Conservation (phyloP, 2,113 vertebrate species). For the Falco punctatus region DNA sequence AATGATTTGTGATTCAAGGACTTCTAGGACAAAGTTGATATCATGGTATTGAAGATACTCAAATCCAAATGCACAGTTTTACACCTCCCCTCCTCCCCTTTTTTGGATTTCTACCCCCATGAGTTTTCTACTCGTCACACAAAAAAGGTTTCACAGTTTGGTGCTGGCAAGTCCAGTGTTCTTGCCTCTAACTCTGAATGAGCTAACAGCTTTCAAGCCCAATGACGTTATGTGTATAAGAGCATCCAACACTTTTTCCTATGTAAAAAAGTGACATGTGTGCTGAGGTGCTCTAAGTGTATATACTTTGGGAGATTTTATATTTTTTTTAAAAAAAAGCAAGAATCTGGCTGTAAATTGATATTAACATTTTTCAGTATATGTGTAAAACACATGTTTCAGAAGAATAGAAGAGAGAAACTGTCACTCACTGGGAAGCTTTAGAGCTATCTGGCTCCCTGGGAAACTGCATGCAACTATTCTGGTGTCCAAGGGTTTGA, state of each 20-base stretch:
- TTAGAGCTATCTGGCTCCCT: conserved; percentile 71
- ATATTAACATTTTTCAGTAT: conserved; percentile 71
- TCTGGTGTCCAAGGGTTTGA: conserved; percentile 72
- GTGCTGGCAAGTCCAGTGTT: conserved; percentile 55
- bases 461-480: conserved; percentile 73
- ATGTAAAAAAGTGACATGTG: conserved; percentile 34
- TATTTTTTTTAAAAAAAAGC: neutral
- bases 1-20: conserved; percentile 51
- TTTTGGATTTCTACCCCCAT: conserved; percentile 37
- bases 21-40: conserved; percentile 45
- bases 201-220: conserved; percentile 58
- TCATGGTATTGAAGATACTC: conserved; percentile 8
- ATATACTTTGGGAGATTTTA: conserved; percentile 4
- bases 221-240: conserved; percentile 45
- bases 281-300: conserved; percentile 62
- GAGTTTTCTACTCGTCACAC: conserved; percentile 44
- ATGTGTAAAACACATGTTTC: conserved; percentile 69
- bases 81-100: neutral
- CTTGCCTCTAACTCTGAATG: conserved; percentile 53
- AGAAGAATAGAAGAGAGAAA: conserved; percentile 74
- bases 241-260: conserved; percentile 70
- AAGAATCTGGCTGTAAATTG: conserved; percentile 58
- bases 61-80: conserved; percentile 58
- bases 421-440: conserved; percentile 72
- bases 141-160: conserved; percentile 57